Percentiles rank a stretch among this genome's conserved stretches.
Conservation (phyloP, 2,113 vertebrate species). For the Malurus alboscapulatus region DNA sequence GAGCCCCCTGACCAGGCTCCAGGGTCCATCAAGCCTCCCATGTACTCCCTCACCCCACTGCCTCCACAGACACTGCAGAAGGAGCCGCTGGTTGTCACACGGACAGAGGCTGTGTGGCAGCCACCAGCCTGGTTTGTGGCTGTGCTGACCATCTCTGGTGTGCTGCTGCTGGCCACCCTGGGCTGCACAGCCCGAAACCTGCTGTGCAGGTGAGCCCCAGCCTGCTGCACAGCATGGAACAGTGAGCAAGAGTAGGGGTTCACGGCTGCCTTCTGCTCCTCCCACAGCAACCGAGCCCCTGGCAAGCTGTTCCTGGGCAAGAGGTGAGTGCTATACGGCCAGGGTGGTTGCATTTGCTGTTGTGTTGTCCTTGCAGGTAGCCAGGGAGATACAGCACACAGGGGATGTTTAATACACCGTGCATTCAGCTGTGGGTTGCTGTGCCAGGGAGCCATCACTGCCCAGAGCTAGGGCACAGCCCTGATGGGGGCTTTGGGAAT, state of each 20-base stretch:
- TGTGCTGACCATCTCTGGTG: slow-evolving; percentile 59
- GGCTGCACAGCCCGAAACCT: slow-evolving; percentile 9
- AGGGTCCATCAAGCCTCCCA: rapidly evolving
- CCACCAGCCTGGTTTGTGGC: slow-evolving; percentile 76
- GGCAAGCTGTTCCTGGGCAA: neutral
- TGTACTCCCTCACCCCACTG: neutral
- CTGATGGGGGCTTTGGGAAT: neutral
- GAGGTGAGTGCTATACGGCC: neutral
- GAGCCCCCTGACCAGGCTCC: rapidly evolving
- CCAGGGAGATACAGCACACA: rapidly evolving
- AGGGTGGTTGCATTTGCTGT: rapidly evolving
- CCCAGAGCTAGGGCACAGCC: neutral
- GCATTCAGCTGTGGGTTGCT: rapidly evolving
- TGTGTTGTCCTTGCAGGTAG: rapidly evolving
- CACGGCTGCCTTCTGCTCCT: neutral
- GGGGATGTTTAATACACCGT: neutral
- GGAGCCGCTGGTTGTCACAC: slow-evolving; percentile 41
- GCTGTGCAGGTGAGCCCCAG: slow-evolving; percentile 47
- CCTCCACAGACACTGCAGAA: neutral
- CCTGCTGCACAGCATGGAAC: rapidly evolving
- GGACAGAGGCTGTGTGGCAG: slow-evolving; percentile 48
- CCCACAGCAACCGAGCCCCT: neutral
- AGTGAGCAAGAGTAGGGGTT: neutral
- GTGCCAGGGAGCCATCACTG: rapidly evolving
- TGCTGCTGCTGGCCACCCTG: slow-evolving; percentile 59